These are phyloP conservation scores for Linnaemya tessellans DNA, from an alignment of 2,888 invertebrate genomes.

Conservation along the genomic window DNA sequence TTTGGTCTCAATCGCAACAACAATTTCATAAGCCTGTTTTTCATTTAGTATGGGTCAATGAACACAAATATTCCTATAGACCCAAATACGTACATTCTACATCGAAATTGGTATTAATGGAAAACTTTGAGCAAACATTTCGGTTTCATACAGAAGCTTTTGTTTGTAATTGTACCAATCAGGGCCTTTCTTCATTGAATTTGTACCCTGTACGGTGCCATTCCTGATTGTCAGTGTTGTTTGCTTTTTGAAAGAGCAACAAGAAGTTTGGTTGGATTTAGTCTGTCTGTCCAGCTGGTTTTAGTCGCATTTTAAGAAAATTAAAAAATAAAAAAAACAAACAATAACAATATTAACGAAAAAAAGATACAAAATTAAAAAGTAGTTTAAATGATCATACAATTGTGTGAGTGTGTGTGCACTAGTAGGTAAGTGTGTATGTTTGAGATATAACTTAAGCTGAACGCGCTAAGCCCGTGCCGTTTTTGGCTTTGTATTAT, in stretches of 20 bases:
- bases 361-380: constrained; percentile 55
- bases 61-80: background rate
- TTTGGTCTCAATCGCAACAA: constrained; percentile 1
- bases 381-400: constrained; percentile 50
- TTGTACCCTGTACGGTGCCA: constrained; percentile 21
- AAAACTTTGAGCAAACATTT: background rate
- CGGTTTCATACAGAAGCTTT: background rate
- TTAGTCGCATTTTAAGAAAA: constrained; percentile 48
- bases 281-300: constrained; percentile 70
- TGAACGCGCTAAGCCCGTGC: constrained; percentile 83
- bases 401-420: constrained; percentile 37
- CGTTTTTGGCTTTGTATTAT: constrained; percentile 81
- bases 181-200: background rate
- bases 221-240: constrained; percentile 11
- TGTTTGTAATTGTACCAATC: background rate
- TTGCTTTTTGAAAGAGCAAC: constrained; percentile 34
- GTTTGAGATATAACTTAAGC: constrained; percentile 77
- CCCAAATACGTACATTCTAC: background rate
- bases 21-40: background rate
- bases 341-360: constrained; percentile 41
- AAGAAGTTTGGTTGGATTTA: constrained; percentile 44
- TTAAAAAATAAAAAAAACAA: too few species aligned
- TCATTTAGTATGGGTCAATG: background rate
- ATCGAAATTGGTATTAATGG: background rate
- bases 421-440: constrained; percentile 55